phyloP scores from a whole-genome alignment of 2,113 vertebrate species.

The Microcebus lehilahytsara region DNA sequence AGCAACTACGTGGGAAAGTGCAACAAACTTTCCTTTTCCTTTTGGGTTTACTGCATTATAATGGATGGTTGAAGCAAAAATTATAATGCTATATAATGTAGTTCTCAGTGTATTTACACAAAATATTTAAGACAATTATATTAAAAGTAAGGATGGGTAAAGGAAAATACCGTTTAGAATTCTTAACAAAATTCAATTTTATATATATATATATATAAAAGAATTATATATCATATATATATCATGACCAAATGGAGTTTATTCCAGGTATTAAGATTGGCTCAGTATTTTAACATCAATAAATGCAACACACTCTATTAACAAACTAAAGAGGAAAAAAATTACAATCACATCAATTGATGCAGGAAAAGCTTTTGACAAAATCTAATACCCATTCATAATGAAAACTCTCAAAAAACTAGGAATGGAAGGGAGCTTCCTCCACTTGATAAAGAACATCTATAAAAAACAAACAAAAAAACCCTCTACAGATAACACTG shows the following conservation, averaged over 20 bases:
- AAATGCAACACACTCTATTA: fast-evolving
- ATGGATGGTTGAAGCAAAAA: background rate
- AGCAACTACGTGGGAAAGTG: background rate
- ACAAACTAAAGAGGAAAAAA: too few relatives aligned
- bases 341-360: background rate
- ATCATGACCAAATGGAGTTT: background rate
- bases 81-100: too few relatives aligned
- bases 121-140: background rate
- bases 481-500: background rate
- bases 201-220: too few relatives aligned
- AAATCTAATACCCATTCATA: background rate
- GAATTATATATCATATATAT: too few relatives aligned
- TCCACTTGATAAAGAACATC: background rate
- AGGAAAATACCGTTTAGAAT: background rate
- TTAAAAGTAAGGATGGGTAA: background rate
- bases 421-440: background rate
- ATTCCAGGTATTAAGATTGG: background rate
- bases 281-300: background rate
- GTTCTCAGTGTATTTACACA: background rate
- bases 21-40: background rate
- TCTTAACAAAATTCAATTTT: background rate
- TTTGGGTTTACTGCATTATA: background rate
- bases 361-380: background rate
- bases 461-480: background rate
- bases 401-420: background rate